Evolutionary conservation across 2,888 invertebrate species (phyloP), one percentile per base, ranked within the genome.

Genomic region (Fissipunctia ypsillon): DNA sequence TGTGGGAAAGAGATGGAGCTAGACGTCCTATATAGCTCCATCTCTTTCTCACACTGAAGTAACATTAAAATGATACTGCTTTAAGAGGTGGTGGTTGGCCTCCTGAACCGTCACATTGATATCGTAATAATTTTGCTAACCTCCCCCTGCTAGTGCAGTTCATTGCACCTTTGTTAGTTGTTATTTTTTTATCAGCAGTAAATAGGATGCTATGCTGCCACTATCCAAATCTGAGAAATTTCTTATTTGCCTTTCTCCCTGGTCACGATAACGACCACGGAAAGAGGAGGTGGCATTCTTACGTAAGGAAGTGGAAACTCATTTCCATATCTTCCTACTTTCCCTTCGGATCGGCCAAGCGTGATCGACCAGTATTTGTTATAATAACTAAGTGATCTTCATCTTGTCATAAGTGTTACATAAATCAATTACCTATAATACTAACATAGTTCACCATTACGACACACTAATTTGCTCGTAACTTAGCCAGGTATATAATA

Each of bases 281-380:
- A 69, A 69, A 69, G 16, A 25, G 52, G 12, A 52, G n/a, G 43
- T 52, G 38, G 60, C 6, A 48, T 54, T 75, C 69, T 68, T 56
- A 69, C 25, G 25, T 70, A 61, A 69, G 77, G 70, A 77, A 77
- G 25, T n/a, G 28, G n/a, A 69, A 52, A 48, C 14, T 41, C 41
- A 56, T 76, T 76, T 76, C 48, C 77, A 61, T 61, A 52, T 43
- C 61, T 77, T 77, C 77, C 75, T 76, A 70, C 75, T 76, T 76
- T 76, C 75, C 48, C 61, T 54, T 48, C 31, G 5, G 14, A 69
- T 38, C 76, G 22, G 67, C 22, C 22, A 76, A 69, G n/a, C 28
- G 41, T 43, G 22, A 22, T 41, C 22, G 7, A 9, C 12, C 12
- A 68, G 35, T 67, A 48, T 52, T 28, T 43, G 10, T 19, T 50